phyloP scores from a whole-genome alignment of 2,888 invertebrate genomes.

The Calameuta filiformis region DNA sequence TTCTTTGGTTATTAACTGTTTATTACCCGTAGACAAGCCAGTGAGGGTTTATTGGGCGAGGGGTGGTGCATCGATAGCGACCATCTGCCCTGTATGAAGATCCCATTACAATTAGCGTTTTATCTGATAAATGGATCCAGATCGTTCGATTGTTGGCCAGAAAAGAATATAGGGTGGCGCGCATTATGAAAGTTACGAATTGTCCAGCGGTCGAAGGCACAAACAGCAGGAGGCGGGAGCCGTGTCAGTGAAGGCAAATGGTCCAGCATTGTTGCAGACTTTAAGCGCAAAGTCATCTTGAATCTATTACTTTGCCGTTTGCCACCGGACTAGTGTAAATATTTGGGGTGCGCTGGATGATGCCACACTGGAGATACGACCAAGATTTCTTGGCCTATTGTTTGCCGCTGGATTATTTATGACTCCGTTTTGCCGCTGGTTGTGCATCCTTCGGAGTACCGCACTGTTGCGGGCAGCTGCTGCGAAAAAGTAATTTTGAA shows the following conservation, averaged over 20 bases:
- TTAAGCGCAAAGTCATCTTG: conserved; percentile 51
- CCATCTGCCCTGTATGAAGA: conserved; percentile 34
- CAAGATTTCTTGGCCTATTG: conserved; percentile 37
- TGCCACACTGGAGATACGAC: conserved; percentile 30
- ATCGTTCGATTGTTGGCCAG: conserved; percentile 6
- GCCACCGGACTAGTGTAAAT: conserved; percentile 49
- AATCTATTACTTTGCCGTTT: conserved; percentile 50
- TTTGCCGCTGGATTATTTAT: conserved; percentile 44
- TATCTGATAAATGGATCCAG: conserved; percentile 22
- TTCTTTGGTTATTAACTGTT: too few relatives aligned
- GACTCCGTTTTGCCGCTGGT: conserved; percentile 20
- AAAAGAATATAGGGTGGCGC: neutral
- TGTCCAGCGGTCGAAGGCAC: neutral
- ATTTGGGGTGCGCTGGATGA: conserved; percentile 39
- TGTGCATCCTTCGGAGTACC: conserved; percentile 9
- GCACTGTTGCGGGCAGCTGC: conserved; percentile 24
- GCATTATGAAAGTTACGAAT: conserved; percentile 1
- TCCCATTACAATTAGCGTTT: conserved; percentile 45
- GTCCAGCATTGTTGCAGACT: conserved; percentile 35
- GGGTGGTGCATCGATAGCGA: neutral
- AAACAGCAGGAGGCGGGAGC: conserved; percentile 7
- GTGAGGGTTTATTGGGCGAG: too few relatives aligned
- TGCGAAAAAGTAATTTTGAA: conserved; percentile 9
- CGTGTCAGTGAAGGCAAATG: conserved; percentile 15
- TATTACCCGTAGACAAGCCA: too few relatives aligned